Evolutionary conservation across 2,888 invertebrate species (phyloP), one percentile per base, ranked within the genome.

Genomic region (Dorcus parallelipipedus): DNA sequence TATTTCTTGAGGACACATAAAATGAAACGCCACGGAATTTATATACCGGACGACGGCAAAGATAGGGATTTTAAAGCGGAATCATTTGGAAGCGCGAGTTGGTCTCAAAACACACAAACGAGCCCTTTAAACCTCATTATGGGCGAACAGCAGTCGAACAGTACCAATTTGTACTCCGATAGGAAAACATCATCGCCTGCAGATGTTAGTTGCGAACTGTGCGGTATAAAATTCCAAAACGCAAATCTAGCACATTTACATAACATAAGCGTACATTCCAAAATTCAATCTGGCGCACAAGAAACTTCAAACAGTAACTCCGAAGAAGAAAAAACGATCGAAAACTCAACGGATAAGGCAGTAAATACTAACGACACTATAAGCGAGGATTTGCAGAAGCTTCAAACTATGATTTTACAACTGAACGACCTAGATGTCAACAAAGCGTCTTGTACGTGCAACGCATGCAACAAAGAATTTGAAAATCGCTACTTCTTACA

Each of bases 1-100:
- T 95, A 95, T 75, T 95, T 95, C 73, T 82, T 97, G 45, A 84
- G 93, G 54, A 93, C 93, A 49, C 97, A 97, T 78, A 93, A 95
- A 73, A 88, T 92, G 80, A 92, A 95, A 75, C 86, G 92, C n/a
- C 97, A 97, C 77, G 95, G 95, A 0, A 88, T 95, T 39, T 84
- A 83, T 62, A 79, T 86, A 54, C 83, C 84, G 1, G 82, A 86
- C 74, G 84, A 89, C 67, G 69, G 81, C 6, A 80, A 80, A 56
- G 78, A 78, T 10, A 78, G 73, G 63, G 77, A 78, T 53, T 63
- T 64, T 33, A 75, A 73, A 63, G 54, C 66, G 48, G 75, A 76
- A 58, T 54, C 61, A 9, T 61, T 67, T 2, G 66, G 69, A 3
- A 67, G 69, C 6, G 61, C 69, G 14, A 70, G 69, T 5, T 78